phyloP scores from a whole-genome alignment of 2,797 vertebrate genomes.

The Crenichthys baileyi region DNA sequence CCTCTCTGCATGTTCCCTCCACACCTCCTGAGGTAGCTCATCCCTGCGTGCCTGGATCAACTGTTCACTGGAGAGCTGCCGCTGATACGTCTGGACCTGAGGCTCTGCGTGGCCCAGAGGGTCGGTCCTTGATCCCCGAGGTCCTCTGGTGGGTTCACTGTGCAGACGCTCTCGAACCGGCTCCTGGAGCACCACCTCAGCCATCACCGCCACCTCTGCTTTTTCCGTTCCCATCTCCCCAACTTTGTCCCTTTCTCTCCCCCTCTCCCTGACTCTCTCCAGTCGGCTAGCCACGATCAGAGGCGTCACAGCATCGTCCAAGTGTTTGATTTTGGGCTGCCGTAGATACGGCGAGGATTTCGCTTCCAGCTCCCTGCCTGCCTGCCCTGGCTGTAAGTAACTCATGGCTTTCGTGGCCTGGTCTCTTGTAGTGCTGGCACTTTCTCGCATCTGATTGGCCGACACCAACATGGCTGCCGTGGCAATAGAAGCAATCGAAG shows the following conservation, averaged over 20 bases:
- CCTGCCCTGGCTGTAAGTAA: slow-evolving; percentile 58
- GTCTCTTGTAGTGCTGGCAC: slow-evolving; percentile 34
- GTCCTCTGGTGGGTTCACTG: slow-evolving; percentile 73
- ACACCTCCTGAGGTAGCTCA: slow-evolving; percentile 85
- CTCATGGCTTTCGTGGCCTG: slow-evolving; percentile 42
- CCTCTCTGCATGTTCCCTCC: slow-evolving; percentile 82
- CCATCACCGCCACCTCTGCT: slow-evolving; percentile 75
- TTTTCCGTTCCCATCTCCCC: slow-evolving; percentile 48
- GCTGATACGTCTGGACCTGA: slow-evolving; percentile 76
- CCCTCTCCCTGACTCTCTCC: slow-evolving; percentile 68
- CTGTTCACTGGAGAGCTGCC: slow-evolving; percentile 81
- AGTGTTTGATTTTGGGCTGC: slow-evolving; percentile 86
- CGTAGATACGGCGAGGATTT: slow-evolving; percentile 74
- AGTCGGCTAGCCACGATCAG: slow-evolving; percentile 67
- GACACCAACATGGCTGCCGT: slow-evolving; percentile 75
- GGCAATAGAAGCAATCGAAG: slow-evolving; percentile 72
- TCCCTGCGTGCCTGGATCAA: slow-evolving; percentile 79
- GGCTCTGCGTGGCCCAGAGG: slow-evolving; percentile 71
- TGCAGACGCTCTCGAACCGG: slow-evolving; percentile 71
- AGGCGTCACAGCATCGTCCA: slow-evolving; percentile 78
- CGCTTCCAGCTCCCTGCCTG: slow-evolving; percentile 34
- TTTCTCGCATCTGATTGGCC: slow-evolving; percentile 78
- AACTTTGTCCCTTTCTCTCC: slow-evolving; percentile 65
- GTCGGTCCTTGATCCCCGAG: slow-evolving; percentile 67
- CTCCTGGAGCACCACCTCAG: slow-evolving; percentile 79